phyloP scores from a whole-genome alignment of 2,113 vertebrate species.

The Ictalurus punctatus region DNA sequence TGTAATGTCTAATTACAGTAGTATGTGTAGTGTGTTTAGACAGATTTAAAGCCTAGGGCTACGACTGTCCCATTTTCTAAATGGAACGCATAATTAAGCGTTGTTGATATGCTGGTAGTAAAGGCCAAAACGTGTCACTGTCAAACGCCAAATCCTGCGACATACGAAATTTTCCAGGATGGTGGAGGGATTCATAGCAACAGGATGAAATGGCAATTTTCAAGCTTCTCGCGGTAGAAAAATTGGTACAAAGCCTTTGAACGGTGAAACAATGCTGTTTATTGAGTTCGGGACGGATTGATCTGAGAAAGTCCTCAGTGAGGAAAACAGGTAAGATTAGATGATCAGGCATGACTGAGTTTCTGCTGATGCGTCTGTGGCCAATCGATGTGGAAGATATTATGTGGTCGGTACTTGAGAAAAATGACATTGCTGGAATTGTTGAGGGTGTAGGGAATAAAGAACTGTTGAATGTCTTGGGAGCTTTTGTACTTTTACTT shows the following conservation, averaged over 20 bases:
- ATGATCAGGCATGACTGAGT: conserved; percentile 18
- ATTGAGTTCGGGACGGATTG: conserved; percentile 43
- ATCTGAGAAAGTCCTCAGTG: conserved; percentile 26
- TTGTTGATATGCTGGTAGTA: conserved; percentile 23
- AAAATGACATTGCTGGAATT: neutral
- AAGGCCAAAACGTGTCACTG: neutral
- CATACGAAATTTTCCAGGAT: neutral
- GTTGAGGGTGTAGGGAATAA: neutral
- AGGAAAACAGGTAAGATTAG: conserved; percentile 34
- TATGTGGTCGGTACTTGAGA: neutral
- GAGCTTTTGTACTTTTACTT: neutral
- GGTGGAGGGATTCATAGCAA: neutral
- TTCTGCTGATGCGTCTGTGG: conserved; percentile 33
- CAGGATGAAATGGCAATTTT: conserved; percentile 48
- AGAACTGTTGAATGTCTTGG: neutral
- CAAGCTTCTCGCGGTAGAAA: conserved; percentile 33
- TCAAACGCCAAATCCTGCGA: neutral
- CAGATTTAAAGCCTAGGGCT: conserved; percentile 23
- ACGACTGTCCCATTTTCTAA: conserved; percentile 21
- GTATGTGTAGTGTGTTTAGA: conserved; percentile 7
- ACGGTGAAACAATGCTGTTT: conserved; percentile 43
- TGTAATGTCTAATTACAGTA: neutral
- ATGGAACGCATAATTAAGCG: conserved; percentile 22
- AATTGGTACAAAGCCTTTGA: conserved; percentile 30
- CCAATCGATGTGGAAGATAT: conserved; percentile 17